These are phyloP conservation scores for Artemia franciscana DNA, from an alignment of 1,140 invertebrate species.

Conservation along the genomic window DNA sequence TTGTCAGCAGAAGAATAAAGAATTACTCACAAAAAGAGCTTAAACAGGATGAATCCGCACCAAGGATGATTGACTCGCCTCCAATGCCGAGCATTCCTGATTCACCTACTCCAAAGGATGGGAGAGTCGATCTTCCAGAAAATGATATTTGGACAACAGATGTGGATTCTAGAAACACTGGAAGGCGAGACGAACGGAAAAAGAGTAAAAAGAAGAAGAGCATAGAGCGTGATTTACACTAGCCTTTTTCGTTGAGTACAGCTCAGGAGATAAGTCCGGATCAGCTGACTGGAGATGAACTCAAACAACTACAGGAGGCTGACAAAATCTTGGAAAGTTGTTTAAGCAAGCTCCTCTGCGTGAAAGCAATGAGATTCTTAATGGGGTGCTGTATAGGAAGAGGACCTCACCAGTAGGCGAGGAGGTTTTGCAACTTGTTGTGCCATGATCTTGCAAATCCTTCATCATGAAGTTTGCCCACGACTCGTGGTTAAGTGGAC, in stretches of 20 bases:
- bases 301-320: background rate
- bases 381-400: background rate
- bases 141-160: background rate
- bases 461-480: background rate
- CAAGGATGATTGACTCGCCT: too few relatives aligned
- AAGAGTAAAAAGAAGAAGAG: background rate
- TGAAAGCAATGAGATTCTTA: background rate
- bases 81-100: too few relatives aligned
- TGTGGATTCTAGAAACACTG: background rate
- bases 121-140: background rate
- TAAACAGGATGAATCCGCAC: too few relatives aligned
- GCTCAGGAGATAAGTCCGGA: background rate
- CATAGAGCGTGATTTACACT: background rate
- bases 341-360: background rate
- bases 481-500: conserved; percentile 1
- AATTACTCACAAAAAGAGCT: background rate
- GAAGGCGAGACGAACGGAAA: background rate
- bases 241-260: background rate
- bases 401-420: background rate
- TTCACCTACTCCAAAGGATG: too few relatives aligned
- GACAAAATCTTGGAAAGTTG: background rate
- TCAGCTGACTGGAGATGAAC: background rate
- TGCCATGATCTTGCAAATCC: background rate
- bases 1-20: background rate
- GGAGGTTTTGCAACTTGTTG: background rate